A percentile compares a stretch with the other conserved stretches of the same genome.
phyloP scores from a whole-genome alignment of 2,797 vertebrate genomes.

The Malacoctenus gilli region DNA sequence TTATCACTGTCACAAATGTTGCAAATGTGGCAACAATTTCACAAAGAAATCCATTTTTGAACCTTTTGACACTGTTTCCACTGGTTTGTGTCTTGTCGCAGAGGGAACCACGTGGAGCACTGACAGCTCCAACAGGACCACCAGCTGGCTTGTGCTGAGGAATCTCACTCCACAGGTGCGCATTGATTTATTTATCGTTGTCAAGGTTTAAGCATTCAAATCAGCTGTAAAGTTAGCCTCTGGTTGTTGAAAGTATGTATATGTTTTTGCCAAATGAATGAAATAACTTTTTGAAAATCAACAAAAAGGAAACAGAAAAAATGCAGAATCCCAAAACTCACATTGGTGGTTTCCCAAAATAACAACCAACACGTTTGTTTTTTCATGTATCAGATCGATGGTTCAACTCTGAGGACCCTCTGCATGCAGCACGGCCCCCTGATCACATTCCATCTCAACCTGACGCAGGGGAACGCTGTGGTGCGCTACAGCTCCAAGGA shows the following conservation, averaged over 20 bases:
- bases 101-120: slow-evolving; percentile 96
- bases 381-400: slow-evolving; percentile 86
- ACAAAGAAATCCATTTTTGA: too few species aligned
- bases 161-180: slow-evolving; percentile 97
- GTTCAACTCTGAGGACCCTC: slow-evolving; percentile 94
- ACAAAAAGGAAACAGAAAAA: not conserved
- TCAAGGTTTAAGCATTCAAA: too few species aligned
- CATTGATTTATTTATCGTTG: not conserved
- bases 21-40: too few species aligned
- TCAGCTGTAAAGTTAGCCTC: too few species aligned
- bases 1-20: too few species aligned
- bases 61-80: not conserved
- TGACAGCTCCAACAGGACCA: slow-evolving; percentile 94
- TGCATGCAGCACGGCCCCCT: slow-evolving; percentile 98
- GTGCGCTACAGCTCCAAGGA: slow-evolving; percentile 99
- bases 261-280: not conserved
- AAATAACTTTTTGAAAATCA: too few species aligned
- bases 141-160: slow-evolving; percentile 97
- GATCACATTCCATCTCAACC: slow-evolving; percentile 98
- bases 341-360: too few species aligned
- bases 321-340: too few species aligned
- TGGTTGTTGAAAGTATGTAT: too few species aligned
- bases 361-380: not conserved
- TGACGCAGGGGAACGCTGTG: slow-evolving; percentile 98
- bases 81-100: slow-evolving; percentile 40